Evolutionary conservation across 2,888 invertebrate species (phyloP), one percentile per base, ranked within the genome.

Genomic region (Heliothis peltigera): DNA sequence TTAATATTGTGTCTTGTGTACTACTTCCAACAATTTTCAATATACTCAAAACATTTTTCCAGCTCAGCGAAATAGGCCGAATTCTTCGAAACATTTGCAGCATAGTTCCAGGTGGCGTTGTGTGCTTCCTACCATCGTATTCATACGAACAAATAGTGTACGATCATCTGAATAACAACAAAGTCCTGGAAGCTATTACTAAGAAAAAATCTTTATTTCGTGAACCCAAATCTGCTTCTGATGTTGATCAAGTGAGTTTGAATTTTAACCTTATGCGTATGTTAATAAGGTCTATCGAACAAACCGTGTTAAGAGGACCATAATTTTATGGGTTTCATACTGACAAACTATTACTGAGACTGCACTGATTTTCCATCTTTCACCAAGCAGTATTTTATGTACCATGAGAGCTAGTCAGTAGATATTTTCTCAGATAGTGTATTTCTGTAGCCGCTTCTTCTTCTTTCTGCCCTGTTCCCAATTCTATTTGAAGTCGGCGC

Each of bases 51-150:
- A 25, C 42, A 18, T 32, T 22, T 7, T 59, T 59, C 10, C 87
- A 98, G 98, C 87, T 98, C n/a, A 96, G 96, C 71, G 98, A 98
- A 94, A 90, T 98, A 0, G 96, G 97, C 0, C 95, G 97, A 77
- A 94, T 98, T 10, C 88, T 99, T 21, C 91, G 96, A 72, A 98
- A 98, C 87, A 88, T 98, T 0, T 97, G 97, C 83, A 96, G 96
- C 79, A 94, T 97, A 49, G 96, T 99, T 12, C 98, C 98, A 0
- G 98, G 98, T 0, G 99, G 99, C 0, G 95, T 99, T 2, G 98
- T 99, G 0, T 97, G 98, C 77, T 99, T 99, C 90, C 96, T 99
- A 70, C 98, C 99, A 0, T 99, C 99, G 0, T 99, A 99, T 85
- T 97, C 97, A 17, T 99, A 98, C 87, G 98, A 99, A 88, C 95